Base-by-base conservation (phyloP, 2,888 invertebrate species). In the Drosophila nr. perissopoda region DNA sequence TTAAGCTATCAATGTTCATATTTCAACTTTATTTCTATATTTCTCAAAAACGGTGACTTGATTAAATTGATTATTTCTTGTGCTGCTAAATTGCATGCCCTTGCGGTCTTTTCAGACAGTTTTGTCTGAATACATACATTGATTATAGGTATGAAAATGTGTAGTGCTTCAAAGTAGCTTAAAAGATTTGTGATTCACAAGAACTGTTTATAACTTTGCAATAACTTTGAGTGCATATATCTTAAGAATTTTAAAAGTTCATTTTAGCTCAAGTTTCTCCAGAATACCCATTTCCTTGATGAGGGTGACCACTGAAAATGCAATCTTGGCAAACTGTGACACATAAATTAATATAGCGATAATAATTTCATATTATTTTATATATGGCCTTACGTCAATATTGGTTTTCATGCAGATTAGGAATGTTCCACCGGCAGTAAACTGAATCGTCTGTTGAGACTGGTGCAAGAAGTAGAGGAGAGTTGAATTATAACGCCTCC, bases 301-400 rank as follows among this genome's bases (percentile, higher is more conserved):
- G 7, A 87, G 18, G 0, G 84, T 70, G 0, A 87, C 68, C 40
- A 85, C 63, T 1, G 88, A 70, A 49, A 85, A 82, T 1, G 84
- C 83, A 46, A 82, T 61, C 34, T 74, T 85, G 27, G 82, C 71
- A 29, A 81, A 74, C 79, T 82, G 49, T 16, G 51, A 46, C 57
- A 16, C 6, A 34, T 3, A 18, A 11, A 54, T n/a, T 27, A n/a
- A 58, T 48, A 10, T 33, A 11, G 25, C 25, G 8, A 25, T 1
- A 16, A 0, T 8, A 27, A 27, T 51, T 5, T 7, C 3, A n/a
- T 25, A 18, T 57, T 18, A 29, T 27, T 4, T 25, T 34, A n/a
- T 33, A 16, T 34, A 36, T 29, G 10, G 4, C 4, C 77, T 67
- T 56, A 80, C 80, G 13, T 64, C 49, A 25, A 80, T 60, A 36